Conservation (phyloP, 2,888 invertebrate genomes). For the Mamestra brassicae region DNA sequence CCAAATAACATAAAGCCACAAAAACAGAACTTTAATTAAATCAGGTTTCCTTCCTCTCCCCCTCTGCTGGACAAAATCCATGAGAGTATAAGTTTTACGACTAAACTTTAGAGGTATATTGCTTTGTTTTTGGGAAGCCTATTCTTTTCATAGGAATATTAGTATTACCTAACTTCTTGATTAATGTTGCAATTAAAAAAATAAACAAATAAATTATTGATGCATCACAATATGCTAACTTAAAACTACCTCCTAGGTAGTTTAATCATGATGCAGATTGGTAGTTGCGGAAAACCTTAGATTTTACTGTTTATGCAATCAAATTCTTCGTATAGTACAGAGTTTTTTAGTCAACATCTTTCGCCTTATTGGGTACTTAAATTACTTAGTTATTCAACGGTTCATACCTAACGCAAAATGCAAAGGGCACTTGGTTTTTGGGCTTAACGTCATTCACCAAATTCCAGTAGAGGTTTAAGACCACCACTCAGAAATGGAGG, state of each 20-base stretch:
- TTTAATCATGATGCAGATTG: constrained; percentile 13
- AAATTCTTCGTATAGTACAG: not conserved
- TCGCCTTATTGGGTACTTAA: constrained; percentile 1
- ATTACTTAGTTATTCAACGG: not conserved
- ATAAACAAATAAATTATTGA: not conserved
- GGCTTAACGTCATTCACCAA: not conserved
- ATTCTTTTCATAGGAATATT: not conserved
- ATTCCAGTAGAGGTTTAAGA: not conserved
- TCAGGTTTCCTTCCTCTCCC: not conserved
- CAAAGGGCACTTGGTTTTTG: not conserved
- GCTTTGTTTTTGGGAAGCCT: too few relatives aligned
- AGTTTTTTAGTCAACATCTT: constrained; percentile 9
- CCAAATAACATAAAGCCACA: constrained; percentile 41
- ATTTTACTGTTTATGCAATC: not conserved
- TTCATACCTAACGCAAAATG: not conserved
- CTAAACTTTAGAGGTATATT: not conserved
- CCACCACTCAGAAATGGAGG: too few relatives aligned
- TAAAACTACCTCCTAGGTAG: not conserved
- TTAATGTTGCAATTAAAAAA: not conserved
- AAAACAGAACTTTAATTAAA: constrained; percentile 7
- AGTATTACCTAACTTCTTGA: not conserved
- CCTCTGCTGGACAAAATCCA: not conserved
- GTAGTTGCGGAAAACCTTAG: constrained; percentile 20
- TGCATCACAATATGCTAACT: not conserved
- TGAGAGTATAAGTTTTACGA: not conserved